A percentile compares a stretch with the other conserved stretches of the same genome.
Conservation (phyloP, 2,888 invertebrate genomes). For the Melinaea menophilus region DNA sequence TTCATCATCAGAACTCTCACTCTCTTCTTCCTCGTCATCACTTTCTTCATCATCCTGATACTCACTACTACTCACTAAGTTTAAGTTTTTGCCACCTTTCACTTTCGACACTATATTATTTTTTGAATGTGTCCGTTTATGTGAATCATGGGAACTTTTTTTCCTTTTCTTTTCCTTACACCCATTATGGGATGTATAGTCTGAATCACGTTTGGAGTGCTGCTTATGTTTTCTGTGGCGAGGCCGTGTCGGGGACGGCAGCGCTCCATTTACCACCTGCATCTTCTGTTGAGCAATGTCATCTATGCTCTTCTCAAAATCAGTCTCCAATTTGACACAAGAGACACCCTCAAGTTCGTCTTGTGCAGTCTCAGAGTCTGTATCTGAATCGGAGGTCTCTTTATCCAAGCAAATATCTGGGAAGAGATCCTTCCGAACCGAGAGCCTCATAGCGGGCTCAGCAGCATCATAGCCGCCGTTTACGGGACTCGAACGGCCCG, state of each 20-base stretch:
- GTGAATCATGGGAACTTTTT: conserved; percentile 54
- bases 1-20: conserved; percentile 71
- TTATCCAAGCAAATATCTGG: conserved; percentile 56
- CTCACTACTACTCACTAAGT: conserved; percentile 75
- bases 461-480: conserved; percentile 72
- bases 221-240: conserved; percentile 69
- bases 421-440: conserved; percentile 74
- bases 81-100: conserved; percentile 75
- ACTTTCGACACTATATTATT: conserved; percentile 60
- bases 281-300: conserved; percentile 66
- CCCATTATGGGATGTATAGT: conserved; percentile 56
- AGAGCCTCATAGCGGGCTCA: conserved; percentile 62
- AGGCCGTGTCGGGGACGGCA: conserved; percentile 53
- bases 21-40: conserved; percentile 45
- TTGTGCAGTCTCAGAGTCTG: conserved; percentile 46
- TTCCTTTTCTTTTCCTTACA: conserved; percentile 62
- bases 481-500: conserved; percentile 72
- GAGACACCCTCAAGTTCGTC: conserved; percentile 57
- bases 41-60: conserved; percentile 57
- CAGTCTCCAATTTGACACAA: conserved; percentile 71
- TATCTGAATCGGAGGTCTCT: conserved; percentile 43
- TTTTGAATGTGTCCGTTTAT: conserved; percentile 57
- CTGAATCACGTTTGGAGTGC: conserved; percentile 58
- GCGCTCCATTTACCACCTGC: conserved; percentile 58
- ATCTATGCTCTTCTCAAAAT: conserved; percentile 74